Base-by-base conservation (phyloP, 2,797 vertebrate genomes). In the Cossypha dichroa region DNA sequence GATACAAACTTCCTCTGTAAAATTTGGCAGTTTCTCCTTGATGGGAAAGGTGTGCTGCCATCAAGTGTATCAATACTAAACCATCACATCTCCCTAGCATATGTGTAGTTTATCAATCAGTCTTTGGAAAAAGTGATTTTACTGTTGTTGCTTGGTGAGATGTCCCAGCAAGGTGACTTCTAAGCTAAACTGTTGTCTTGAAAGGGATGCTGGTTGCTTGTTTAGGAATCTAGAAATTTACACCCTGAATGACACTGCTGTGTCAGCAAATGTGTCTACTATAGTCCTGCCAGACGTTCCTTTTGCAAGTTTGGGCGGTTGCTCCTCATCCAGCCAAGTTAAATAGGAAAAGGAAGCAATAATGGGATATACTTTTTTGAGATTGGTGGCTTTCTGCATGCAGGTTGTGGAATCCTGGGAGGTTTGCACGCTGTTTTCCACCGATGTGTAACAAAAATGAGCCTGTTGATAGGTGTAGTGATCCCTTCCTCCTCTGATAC, bases 311-410 rank as follows among this genome's bases (percentile, higher is more conserved):
- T 94, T 77, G 90, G 93, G 88, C 2, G 3, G 28, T 55, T 69
- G 68, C 34, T 82, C 85, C 70, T 89, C 66, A 62, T 41, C 63
- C 82, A 89, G 86, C 82, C 94, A 94, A 96, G 76, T 54, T 85
- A 97, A 96, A 91, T 94, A 89, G 88, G 89, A 93, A 89, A 93
- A 94, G 80, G 96, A 85, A 86, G 77, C 79, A 95, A 49, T 88
- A 62, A 76, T 7, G 11, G 58, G 70, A 76, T 89, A 4, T 46
- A 40, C 56, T 67, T 88, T 73, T 86, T 40, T 13, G 56, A 76
- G 54, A 52, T 1, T 9, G 11, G 40, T 83, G 75, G 36, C 34
- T 83, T 91, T 74, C 56, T 0, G 0, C 75, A 15, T 67, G 56
- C 56, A 74, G 13, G 33, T 38, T 74, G 33, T 60, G 75, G 63